Percentiles rank a stretch among this genome's conserved stretches.
phyloP scores from a whole-genome alignment of 2,113 vertebrate species.

The Psittacula cyanocephala region DNA sequence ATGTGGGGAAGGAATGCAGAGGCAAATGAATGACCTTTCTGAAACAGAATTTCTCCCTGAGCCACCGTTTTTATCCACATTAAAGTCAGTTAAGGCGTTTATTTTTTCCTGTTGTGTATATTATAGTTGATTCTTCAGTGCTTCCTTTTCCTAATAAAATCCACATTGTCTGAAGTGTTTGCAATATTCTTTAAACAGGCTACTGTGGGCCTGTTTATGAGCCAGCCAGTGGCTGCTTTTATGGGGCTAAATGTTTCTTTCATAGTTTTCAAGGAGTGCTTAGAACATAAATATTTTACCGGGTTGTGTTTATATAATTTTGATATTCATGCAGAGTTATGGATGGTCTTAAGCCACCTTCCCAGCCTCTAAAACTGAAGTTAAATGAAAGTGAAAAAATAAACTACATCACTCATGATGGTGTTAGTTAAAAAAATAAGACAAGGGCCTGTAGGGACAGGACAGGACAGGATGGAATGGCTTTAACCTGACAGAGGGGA shows the following conservation, averaged over 20 bases:
- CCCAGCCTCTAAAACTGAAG: background rate
- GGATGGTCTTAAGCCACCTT: background rate
- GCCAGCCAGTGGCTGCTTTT: background rate
- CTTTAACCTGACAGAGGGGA: background rate
- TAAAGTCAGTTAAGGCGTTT: constrained; percentile 10
- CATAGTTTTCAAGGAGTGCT: background rate
- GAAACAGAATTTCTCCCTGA: constrained; percentile 50
- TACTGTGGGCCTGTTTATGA: background rate
- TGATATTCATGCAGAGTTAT: background rate
- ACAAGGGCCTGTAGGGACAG: background rate
- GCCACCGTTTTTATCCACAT: background rate
- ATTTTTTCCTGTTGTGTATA: constrained; percentile 28
- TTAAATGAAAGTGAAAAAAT: background rate
- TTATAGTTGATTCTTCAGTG: background rate
- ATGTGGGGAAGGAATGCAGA: constrained; percentile 61
- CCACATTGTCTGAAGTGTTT: background rate
- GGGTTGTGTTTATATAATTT: background rate
- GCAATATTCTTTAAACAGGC: background rate
- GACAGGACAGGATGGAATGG: too few relatives aligned
- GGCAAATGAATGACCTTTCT: constrained; percentile 73
- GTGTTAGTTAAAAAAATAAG: background rate
- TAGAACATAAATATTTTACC: background rate
- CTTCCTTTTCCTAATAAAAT: constrained; percentile 56
- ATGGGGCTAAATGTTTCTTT: background rate
- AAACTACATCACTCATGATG: background rate